These are phyloP conservation scores for Trachops cirrhosus DNA, from an alignment of 2,797 vertebrate species.

Conservation along the genomic window DNA sequence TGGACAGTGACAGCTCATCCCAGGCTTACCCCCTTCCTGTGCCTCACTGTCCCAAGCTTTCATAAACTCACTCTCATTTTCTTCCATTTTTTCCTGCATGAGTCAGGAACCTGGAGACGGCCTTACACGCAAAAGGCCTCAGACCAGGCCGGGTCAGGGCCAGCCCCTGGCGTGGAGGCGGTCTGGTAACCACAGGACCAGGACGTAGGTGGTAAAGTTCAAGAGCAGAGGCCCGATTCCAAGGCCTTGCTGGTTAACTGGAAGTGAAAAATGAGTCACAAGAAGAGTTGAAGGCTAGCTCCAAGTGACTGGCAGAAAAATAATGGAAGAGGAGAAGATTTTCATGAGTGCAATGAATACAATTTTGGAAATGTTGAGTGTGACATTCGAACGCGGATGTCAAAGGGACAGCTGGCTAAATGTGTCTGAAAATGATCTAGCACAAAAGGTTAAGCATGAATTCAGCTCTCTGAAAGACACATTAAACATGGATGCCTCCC, in stretches of 20 bases:
- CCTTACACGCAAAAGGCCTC: background rate
- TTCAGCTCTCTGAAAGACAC: background rate
- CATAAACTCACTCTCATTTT: background rate
- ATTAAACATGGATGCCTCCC: background rate
- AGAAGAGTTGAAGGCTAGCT: background rate
- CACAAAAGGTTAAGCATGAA: background rate
- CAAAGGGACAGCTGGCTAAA: background rate
- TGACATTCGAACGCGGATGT: background rate
- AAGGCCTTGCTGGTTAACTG: background rate
- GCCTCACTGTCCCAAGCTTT: background rate
- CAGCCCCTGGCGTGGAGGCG: background rate
- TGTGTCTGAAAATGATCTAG: background rate
- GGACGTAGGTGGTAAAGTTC: background rate
- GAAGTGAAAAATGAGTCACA: background rate
- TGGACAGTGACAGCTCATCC: background rate
- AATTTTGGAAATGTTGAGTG: background rate
- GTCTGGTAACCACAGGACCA: background rate
- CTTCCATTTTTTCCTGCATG: background rate
- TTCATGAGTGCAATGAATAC: background rate
- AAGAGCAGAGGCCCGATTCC: background rate
- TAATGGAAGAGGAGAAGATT: background rate
- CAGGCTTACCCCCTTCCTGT: background rate
- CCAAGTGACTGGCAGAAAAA: background rate
- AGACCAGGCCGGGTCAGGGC: rapidly evolving
- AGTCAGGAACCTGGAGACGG: background rate